Conservation (phyloP, 2,797 vertebrate species). For the Cichlasoma orientale region DNA sequence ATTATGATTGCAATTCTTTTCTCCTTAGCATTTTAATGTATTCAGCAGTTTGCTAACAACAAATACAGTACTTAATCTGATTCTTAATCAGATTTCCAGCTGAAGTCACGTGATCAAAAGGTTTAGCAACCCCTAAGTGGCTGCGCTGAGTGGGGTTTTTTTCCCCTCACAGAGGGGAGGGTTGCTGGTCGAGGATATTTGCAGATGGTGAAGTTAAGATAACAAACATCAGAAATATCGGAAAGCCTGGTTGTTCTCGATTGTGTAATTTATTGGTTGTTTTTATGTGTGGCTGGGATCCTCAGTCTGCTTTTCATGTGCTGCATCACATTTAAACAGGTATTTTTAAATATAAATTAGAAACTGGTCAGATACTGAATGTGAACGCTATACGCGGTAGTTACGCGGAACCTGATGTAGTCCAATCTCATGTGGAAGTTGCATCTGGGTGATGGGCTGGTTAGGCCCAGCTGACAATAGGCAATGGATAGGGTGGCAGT, state of each 20-base stretch:
- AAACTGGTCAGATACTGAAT: neutral
- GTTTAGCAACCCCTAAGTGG: neutral
- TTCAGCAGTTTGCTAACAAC: neutral
- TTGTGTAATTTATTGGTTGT: neutral
- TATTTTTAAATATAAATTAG: neutral
- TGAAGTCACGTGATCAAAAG: neutral
- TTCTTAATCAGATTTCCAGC: neutral
- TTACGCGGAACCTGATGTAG: neutral
- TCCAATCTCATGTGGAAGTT: neutral
- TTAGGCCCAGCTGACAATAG: neutral
- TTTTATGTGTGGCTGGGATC: neutral
- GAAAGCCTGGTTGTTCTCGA: neutral
- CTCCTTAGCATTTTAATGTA: neutral
- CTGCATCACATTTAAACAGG: neutral
- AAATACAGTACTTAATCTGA: neutral
- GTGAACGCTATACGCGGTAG: neutral
- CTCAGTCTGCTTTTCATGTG: rapidly evolving
- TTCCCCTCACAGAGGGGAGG: neutral
- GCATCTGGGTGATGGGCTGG: neutral
- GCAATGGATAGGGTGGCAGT: neutral
- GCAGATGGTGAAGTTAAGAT: neutral
- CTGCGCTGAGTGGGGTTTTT: neutral
- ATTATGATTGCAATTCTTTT: rapidly evolving
- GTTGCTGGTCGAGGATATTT: neutral
- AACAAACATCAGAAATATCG: neutral